Evolutionary conservation across 2,888 invertebrate species (phyloP), one percentile per base, ranked within the genome.

Genomic region (Temnothorax rugatulus): DNA sequence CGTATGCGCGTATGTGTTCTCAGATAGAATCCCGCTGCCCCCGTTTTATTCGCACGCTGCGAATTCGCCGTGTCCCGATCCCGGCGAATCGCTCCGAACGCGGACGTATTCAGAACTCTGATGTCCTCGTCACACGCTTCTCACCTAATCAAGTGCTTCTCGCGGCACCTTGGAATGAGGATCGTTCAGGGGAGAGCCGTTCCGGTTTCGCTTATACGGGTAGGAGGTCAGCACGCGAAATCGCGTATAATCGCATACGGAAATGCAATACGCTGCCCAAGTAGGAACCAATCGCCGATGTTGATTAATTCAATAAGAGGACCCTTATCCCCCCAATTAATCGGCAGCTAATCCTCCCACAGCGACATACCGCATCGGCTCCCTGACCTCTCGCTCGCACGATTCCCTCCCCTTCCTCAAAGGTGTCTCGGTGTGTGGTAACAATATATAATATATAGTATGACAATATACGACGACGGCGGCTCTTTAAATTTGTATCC

Each of bases 391-490:
- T 66, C 64, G 15, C 3, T 34, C 34, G 71, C 38, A 59, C 41
- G 41, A 18, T 59, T 41, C 59, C 9, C 73, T 47, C 73, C 73
- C 34, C 18, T 54, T 74, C 41, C 50, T 76, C 77, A 54, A 82
- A 83, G 41, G 29, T 66, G 44, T 77, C 29, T 77, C 41, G 68
- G 61, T 84, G 85, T 74, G 77, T 63, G 84, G 69, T 82, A 84
- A 87, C 84, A 64, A 88, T 88, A 83, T 82, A 75, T 85, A 84
- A 83, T 71, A 76, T 83, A 82, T 83, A 88, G 59, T 85, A 82
- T 83, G 86, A 88, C 85, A 83, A 85, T 86, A 85, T 86, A 89
- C 86, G 88, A 87, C 87, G 85, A 84, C 75, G 83, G 85, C 84
- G 86, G 87, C 68, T 83, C 69, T 29, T 76, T 77, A 84, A 64